Base-by-base conservation (phyloP, 2,113 vertebrate genomes). In the Nibea coibor region DNA sequence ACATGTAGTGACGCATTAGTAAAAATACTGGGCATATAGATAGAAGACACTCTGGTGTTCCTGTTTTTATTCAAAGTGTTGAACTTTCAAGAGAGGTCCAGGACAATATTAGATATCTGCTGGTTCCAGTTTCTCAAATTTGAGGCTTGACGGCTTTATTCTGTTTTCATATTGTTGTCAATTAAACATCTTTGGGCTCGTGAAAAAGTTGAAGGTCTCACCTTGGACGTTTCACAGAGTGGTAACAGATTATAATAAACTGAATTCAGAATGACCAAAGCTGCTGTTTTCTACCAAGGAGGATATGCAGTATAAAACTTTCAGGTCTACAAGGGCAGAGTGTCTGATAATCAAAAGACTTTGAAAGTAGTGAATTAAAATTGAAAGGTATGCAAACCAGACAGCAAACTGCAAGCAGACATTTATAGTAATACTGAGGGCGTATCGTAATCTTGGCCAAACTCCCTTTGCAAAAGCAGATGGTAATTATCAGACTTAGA, bases 401-500 rank as follows among this genome's bases (percentile, higher is more conserved):
- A 14, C 28, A 35, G 19, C 50, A 24, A 65, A 77, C 39, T 72
- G 54, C 59, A 35, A 20, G 24, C 15, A 48, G n/a, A 51, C 26
- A n/a, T 35, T 63, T 15, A 57, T 10, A 64, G 42, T 47, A 11
- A 42, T 17, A 20, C 10, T 66, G 14, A 45, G 62, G 17, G 4
- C 17, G 3, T 42, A 57, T 47, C 58, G 20, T 57, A 24, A 69
- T 64, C 42, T 58, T 24, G 39, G 45, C 28, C 12, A 67, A 26
- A 19, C 35, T 59, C 59, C 10, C 8, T 54, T 31, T 58, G 3
- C 24, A 45, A 71, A 59, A 74, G 56, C 75, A 84, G 70, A 80
- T 75, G 76, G 65, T 74, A 56, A 74, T 81, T 87, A 78, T 75
- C 51, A 73, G 22, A 54, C 17, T 50, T 28, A 20, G 20, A 57